Evolutionary conservation across 2,797 vertebrate genomes (phyloP), one percentile per base, ranked within the genome.

Genomic region (Agapornis canus): DNA sequence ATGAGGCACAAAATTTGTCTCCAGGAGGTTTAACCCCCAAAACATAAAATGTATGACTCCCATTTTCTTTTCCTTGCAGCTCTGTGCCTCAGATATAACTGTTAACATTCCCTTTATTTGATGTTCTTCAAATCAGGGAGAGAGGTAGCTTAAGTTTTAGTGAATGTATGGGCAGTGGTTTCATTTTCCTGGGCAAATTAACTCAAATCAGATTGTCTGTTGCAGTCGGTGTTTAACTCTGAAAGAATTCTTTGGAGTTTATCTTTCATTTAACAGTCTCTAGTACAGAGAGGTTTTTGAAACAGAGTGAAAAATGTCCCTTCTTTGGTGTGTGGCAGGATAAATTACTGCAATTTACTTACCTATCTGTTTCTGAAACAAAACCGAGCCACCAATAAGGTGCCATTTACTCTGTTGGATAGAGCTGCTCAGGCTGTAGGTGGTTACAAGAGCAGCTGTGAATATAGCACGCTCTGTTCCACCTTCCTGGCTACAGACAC

Each of bases 311-410:
- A 73, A 88, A 89, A 22, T 1, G 0, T 37, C 42, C 10, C 10
- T 71, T 3, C 29, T 77, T 68, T 35, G 17, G 13, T 35, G 18
- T 54, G 18, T 59, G 17, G 56, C 2, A 5, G 83, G 26, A 82
- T 26, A 54, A 88, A 76, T 71, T 31, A 56, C 40, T 68, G 59
- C 52, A 21, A 13, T 91, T 86, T 54, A 5, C 22, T 64, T 86
- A 18, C 51, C 13, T 80, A 4, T 22, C 7, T 6, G 37, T 21
- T 75, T 86, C n/a, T 45, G 26, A 79, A 81, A 63, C 26, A 79
- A 49, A 77, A 48, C 31, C 42, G 21, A 49, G 57, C 18, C 0
- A 0, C n/a, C 10, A 5, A 0, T 52, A 22, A 20, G 4, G 3
- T 60, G 43, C 43, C 23, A 10, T 78, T 83, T 75, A 64, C 39